Evolutionary conservation across 2,888 invertebrate species (phyloP).

Genomic region (Drosophila mercatorum): DNA sequence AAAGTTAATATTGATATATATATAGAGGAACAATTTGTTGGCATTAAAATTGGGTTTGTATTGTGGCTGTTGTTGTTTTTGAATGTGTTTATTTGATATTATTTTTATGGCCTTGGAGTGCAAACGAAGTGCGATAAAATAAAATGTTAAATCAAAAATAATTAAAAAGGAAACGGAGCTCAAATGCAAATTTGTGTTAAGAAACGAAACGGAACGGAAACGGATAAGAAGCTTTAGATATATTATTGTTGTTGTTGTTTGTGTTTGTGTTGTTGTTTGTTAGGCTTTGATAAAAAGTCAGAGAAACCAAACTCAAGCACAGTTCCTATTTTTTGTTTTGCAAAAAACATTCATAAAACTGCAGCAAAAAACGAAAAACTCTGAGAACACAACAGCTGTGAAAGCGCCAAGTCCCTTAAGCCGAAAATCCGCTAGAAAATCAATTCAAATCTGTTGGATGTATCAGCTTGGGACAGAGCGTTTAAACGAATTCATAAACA

Average conservation of each 20-base stretch:
- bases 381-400: constrained; percentile 29
- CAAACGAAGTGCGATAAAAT: constrained; percentile 33
- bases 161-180: constrained; percentile 21
- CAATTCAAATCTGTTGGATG: background rate
- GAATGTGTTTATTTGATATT: constrained; percentile 8
- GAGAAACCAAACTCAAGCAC: constrained; percentile 34
- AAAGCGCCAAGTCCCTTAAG: constrained; percentile 17
- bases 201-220: constrained; percentile 45
- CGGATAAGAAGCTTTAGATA: constrained; percentile 26
- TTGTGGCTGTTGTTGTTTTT: constrained; percentile 30
- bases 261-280: constrained; percentile 46
- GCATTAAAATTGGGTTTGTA: constrained; percentile 27
- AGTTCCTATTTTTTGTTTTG: constrained; percentile 15
- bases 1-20: constrained; percentile 29
- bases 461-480: constrained; percentile 1
- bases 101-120: constrained; percentile 43
- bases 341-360: constrained; percentile 41
- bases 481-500: background rate
- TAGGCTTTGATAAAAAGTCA: constrained; percentile 21
- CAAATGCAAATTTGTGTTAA: constrained; percentile 37
- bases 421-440: background rate
- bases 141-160: background rate
- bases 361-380: constrained; percentile 20
- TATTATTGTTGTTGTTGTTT: constrained; percentile 15
- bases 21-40: constrained; percentile 30